Base-by-base conservation (phyloP, 1,140 invertebrate species). In the Zelostemma sp. region DNA sequence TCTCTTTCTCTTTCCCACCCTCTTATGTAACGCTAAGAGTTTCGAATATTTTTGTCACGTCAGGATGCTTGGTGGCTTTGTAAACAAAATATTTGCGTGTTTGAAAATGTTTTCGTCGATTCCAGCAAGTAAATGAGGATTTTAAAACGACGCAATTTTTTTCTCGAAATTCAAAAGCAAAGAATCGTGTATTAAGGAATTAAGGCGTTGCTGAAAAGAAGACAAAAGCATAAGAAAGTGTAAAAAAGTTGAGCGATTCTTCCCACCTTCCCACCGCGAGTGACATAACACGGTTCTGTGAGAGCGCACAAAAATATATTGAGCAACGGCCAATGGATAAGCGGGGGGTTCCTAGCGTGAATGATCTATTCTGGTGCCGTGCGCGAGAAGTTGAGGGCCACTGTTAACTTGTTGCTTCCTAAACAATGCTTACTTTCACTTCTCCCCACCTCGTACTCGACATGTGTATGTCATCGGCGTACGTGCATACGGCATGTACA, bases 371-470 rank as follows among this genome's bases (percentile, higher is more conserved):
- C 63, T 57, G 41, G 56, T 57, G n/a, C n/a, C n/a, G n/a, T n/a
- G 46, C 53, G 12, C 35, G 50, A 17, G 43, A 67, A 40, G 72
- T 73, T 82, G 80, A 82, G 80, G 74, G 70, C 72, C 80, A 75
- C 80, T 82, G 79, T 17, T 65, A n/a, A 38, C 40, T 63, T 73
- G 79, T 81, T 78, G 81, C 84, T 85, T 85, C 84, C 83, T 84
- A 84, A 85, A 85, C 84, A 85, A 85, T 85, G 70, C 82, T 84
- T 76, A 85, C 83, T 85, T 85, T 85, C 83, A 84, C 84, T 85
- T 84, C 60, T 73, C 73, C 75, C 78, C 69, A 70, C 66, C 59
- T 56, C 12, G 28, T 45, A 6, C 43, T 51, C 43, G 31, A 50
- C 16, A n/a, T 5, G 28, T 72, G 50, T 67, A 46, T 58, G 48